Conservation (phyloP, 2,113 vertebrate genomes). For the Dasyurus viverrinus region DNA sequence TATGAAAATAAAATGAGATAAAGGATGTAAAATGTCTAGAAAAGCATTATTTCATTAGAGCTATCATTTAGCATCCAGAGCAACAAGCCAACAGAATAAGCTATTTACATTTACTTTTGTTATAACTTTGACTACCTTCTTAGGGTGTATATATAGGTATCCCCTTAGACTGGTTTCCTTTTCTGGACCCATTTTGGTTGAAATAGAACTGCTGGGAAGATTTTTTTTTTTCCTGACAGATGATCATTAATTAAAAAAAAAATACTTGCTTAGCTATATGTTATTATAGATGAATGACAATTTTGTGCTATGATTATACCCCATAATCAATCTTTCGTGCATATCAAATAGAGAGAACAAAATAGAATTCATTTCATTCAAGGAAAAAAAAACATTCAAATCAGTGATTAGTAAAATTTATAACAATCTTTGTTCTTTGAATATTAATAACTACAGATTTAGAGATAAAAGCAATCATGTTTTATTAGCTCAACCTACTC, state of each 20-base stretch:
- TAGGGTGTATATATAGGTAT: background rate
- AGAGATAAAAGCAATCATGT: background rate
- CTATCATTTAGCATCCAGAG: background rate
- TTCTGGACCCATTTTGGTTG: conserved; percentile 48
- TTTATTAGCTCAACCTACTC: no score
- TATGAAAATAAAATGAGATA: no score
- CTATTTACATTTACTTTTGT: conserved; percentile 47
- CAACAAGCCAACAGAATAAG: conserved; percentile 19
- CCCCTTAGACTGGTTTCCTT: conserved; percentile 41
- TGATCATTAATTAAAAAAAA: conserved; percentile 52
- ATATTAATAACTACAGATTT: conserved; percentile 22
- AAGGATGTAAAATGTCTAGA: no score
- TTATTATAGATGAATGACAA: conserved; percentile 40
- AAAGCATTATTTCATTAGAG: no score
- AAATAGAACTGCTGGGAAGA: conserved; percentile 37
- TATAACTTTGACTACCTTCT: conserved; percentile 41
- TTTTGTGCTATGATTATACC: conserved; percentile 59
- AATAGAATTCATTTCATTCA: background rate
- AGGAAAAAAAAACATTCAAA: background rate
- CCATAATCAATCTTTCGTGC: conserved; percentile 39
- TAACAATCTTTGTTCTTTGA: conserved; percentile 33
- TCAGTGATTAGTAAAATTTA: conserved; percentile 41
- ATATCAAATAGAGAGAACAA: background rate
- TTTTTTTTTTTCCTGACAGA: conserved; percentile 15
- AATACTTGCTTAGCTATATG: background rate